Evolutionary conservation across 2,888 invertebrate genomes (phyloP), one percentile per base, ranked within the genome.

Genomic region (Stenoptilia bipunctidactyla): DNA sequence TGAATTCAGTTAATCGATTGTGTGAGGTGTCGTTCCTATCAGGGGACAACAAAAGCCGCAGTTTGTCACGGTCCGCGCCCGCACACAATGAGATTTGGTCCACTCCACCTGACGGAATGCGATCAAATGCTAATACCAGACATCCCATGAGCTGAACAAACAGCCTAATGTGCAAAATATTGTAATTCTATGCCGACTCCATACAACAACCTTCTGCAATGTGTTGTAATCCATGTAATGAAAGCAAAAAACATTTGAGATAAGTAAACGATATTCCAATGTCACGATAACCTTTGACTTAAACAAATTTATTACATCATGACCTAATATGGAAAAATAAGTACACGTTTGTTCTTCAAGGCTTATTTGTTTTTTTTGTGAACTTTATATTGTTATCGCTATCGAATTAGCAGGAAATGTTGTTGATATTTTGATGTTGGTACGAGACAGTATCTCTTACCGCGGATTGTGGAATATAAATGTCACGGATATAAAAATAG

Each of bases 1-100:
- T 55, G 52, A 58, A 66, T 58, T 62, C 57, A 55, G 56, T 62
- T 62, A 65, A 70, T 70, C 63, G 62, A 67, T 66, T 68, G 55
- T 61, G 52, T 46, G 51, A 66, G 66, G 69, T 70, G 72, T 70
- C 57, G 61, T 56, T 35, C 37, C 36, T 50, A 61, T 64, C 61
- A 60, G 60, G 56, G 53, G 52, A 48, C 51, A 53, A 66, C 58
- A 67, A 64, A 59, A 54, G 55, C 52, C 55, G 47, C 41, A 53
- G 56, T 58, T 56, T 54, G 69, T 56, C 54, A 67, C 66, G 70
- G 58, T 60, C 50, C 51, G 52, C 61, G 65, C 58, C 45, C 51
- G 42, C 42, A 48, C 55, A 72, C 70, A 69, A 72, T 62, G 52
- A 55, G 51, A 52, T 49, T 57, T 53, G 46, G 51, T 53, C 49